Conservation (phyloP, 2,797 vertebrate genomes). For the Lacerta bilineata region DNA sequence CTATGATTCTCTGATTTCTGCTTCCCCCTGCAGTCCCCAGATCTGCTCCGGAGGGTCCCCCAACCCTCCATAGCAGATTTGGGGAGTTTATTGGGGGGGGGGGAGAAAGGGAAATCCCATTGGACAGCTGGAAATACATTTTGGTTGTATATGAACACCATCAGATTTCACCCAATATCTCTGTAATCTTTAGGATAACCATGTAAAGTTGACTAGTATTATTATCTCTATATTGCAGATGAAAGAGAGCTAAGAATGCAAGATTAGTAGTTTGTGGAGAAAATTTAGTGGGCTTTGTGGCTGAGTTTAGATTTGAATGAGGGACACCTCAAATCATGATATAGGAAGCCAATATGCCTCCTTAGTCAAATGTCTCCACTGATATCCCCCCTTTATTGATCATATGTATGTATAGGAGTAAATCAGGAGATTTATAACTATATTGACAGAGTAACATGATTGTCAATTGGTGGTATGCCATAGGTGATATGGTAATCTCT, state of each 20-base stretch:
- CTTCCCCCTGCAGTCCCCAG: no score
- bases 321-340: neutral
- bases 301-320: neutral
- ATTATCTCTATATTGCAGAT: neutral
- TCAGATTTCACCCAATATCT: neutral
- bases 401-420: neutral
- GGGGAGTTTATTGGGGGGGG: no score
- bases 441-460: neutral
- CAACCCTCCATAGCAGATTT: no score
- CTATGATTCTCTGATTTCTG: no score
- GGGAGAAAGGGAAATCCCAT: no score
- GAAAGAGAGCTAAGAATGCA: neutral
- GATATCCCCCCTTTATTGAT: neutral
- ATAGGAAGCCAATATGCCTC: neutral
- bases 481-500: neutral
- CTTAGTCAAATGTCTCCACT: neutral
- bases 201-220: neutral
- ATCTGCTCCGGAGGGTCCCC: no score
- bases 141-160: no score
- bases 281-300: neutral
- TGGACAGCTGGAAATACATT: no score
- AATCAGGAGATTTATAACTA: neutral
- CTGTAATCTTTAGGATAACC: neutral
- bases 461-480: neutral
- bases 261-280: neutral